Base-by-base conservation (phyloP, 2,888 invertebrate genomes). In the Antheraea yamamai region DNA sequence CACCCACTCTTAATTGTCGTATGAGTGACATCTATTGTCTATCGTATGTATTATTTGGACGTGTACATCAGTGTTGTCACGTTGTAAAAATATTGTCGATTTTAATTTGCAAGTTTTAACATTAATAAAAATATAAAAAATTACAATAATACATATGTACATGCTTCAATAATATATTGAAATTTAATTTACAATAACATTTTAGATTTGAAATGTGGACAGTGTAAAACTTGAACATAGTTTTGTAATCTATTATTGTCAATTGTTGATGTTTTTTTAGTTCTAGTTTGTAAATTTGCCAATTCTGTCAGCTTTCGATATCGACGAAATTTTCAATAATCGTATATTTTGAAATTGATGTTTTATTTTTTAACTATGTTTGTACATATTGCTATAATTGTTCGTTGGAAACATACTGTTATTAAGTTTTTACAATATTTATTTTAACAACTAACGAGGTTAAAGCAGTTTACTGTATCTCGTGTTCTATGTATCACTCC, bases 1-100 rank as follows among this genome's bases (percentile, higher is more conserved):
- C 82, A 90, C 72, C 93, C 91, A 87, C 89, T 84, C 87, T 68
- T 88, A 92, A 81, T 83, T 85, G 76, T 75, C 30, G 35, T 55
- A 72, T 75, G 76, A 90, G 87, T 87, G 92, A 89, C 94, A 94
- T 93, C 93, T 93, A 76, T 88, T 90, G 87, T 26, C 14, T 66
- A 14, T 6, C 14, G 16, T 26, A 30, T 66, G 14, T 66, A 16
- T 66, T 66, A 66, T 30, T 30, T 66, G 30, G 30, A 66, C 64
- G 14, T 16, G 26, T 30, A 66, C n/a, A 20, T 39, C n/a, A 68
- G 74, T 74, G 64, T 74, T 72, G 75, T 76, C 73, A 1, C 10
- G n/a, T 75, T 71, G 58, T 75, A 75, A 75, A 74, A 73, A n/a
- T 20, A 23, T 58, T 61, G 26, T 66, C 30, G 12, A 16, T 30